Base-by-base conservation (phyloP, 2,888 invertebrate genomes). In the Euphydryas editha region DNA sequence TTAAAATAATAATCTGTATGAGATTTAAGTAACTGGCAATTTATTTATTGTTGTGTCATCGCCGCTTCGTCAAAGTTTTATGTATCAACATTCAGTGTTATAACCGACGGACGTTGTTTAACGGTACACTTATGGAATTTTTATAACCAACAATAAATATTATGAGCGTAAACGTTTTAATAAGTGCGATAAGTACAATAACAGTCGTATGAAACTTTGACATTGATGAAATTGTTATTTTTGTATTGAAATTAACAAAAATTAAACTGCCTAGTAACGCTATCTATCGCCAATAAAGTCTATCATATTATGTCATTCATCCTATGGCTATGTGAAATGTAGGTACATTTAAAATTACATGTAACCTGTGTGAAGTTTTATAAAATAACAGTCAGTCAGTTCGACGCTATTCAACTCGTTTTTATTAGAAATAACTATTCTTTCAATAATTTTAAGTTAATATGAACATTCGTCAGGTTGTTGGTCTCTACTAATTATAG, bases 81-180 rank as follows among this genome's bases (percentile, higher is more conserved):
- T 60, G 64, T 68, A 56, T 57, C 67, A 58, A 60, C 58, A 30
- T 36, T 17, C 10, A 51, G 46, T 51, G 57, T 61, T 65, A 17
- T 61, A 58, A 21, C 42, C 58, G 36, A 24, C 17, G 49, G 24
- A 24, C 17, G 49, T 24, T 58, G 30, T 63, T 54, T 65, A 65
- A 62, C 68, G 61, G 68, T 65, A 51, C 24, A 37, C 30, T 39
- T 36, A 60, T 51, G 65, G 61, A 68, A 65, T 68, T 65, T 68
- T 68, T 68, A 68, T 68, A 54, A 47, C 55, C 30, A 24, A 56
- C 49, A 46, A 55, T 68, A 65, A 68, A 65, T 61, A n/a, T 30
- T 37, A 30, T 30, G 24, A 37, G 49, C 24, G 46, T 30, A 64
- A 42, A 42, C 21, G 21, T 8, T 39, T 59, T 51, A 54, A 54